Base-by-base conservation (phyloP, 1,140 invertebrate species). In the Procambarus virginalis region DNA sequence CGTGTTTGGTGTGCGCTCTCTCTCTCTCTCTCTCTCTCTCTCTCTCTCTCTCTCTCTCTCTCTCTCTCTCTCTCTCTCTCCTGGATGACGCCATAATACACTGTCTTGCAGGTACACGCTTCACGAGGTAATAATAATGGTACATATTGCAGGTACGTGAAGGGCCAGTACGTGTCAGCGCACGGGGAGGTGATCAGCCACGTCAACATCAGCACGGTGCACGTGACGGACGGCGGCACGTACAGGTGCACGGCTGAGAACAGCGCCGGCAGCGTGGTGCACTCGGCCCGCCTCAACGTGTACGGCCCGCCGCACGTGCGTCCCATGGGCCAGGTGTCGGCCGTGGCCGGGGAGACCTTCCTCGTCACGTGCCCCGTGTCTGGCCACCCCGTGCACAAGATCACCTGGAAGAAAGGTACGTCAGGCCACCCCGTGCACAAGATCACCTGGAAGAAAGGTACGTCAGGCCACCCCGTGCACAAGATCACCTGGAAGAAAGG, bases 151-250 rank as follows among this genome's bases (percentile, higher is more conserved):
- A 97, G 96, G 93, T 96, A 97, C 93, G 95, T 96, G 93, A 96
- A 97, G 92, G 97, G 97, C 49, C 96, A 97, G 93, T 97, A 97
- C 93, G 96, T 97, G 78, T 97, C 96, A 10, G 95, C 96, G 10
- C 96, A 97, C 93, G 97, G 97, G 73, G 97, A 97, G 94, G 97
- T 97, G 89, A 96, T 97, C 93, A 97, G 97, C 93, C 97, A 97
- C 94, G 96, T 97, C 89, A 98, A 98, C 94, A 97, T 98, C 92
- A 97, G 96, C 91, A 96, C 96, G 92, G 96, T 97, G 73, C 95
- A 96, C 94, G 96, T 97, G 6, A 96, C 97, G 93, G 97, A 98
- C 93, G 97, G 97, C n/a, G 97, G 97, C 3, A 96, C 97, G 93
- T 98, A 97, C 94, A 95, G 95, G 73, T 98, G 97, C 93, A 96